Conservation (phyloP, 2,113 vertebrate species). For the Ancistrus triradiatus region DNA sequence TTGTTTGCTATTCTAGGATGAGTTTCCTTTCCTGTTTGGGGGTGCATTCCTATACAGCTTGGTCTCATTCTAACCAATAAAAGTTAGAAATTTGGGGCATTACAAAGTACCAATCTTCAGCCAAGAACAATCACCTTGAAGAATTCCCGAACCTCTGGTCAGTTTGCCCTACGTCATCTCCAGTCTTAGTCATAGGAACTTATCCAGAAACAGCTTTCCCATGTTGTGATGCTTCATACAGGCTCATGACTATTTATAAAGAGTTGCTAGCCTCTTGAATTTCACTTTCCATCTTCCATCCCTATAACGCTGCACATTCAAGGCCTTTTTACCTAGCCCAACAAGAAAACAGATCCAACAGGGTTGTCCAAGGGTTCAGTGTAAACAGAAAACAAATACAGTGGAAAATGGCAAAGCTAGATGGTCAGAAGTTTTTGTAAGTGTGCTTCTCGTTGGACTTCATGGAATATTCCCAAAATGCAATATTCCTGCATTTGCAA, state of each 20-base stretch:
- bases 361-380: neutral
- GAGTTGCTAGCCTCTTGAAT: slow-evolving; percentile 51
- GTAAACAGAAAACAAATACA: slow-evolving; percentile 37
- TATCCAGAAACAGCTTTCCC: slow-evolving; percentile 29
- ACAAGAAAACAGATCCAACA: slow-evolving; percentile 31
- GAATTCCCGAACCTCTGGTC: too few species aligned
- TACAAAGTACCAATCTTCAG: neutral
- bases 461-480: too few species aligned
- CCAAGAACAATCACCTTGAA: too few species aligned
- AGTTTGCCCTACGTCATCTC: too few species aligned
- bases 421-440: slow-evolving; percentile 14
- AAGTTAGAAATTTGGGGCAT: neutral
- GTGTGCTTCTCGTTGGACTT: too few species aligned
- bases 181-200: too few species aligned
- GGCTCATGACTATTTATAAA: slow-evolving; percentile 50
- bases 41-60: too few species aligned
- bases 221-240: slow-evolving; percentile 18
- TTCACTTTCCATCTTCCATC: slow-evolving; percentile 38
- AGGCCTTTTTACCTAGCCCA: slow-evolving; percentile 20
- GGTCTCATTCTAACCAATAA: too few species aligned
- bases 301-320: slow-evolving; percentile 15
- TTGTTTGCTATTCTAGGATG: too few species aligned
- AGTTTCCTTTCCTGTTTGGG: too few species aligned
- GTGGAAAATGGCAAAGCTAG: slow-evolving; percentile 15
- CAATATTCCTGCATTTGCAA: too few species aligned